phyloP scores from a whole-genome alignment of 2,888 invertebrate genomes.

The Furcula furcula region DNA sequence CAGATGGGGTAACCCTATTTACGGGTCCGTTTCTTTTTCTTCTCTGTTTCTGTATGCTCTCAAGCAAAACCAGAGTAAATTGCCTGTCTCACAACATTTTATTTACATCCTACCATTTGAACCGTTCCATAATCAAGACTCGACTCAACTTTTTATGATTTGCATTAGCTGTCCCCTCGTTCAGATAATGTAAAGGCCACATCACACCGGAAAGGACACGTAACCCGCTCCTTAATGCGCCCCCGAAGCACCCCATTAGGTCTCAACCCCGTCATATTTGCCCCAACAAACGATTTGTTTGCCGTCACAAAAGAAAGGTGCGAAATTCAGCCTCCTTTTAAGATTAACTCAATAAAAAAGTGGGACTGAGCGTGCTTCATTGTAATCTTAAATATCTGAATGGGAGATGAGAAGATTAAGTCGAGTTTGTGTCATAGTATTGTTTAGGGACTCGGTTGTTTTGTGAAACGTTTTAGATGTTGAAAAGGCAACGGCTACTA shows the following conservation, averaged over 20 bases:
- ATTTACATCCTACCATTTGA: no score
- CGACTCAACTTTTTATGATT: constrained; percentile 44
- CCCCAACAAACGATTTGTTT: constrained; percentile 78
- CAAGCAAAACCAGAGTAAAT: no score
- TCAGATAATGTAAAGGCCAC: constrained; percentile 63
- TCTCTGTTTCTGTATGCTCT: no score
- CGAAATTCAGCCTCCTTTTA: constrained; percentile 47
- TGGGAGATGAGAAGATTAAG: constrained; percentile 63
- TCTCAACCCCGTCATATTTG: constrained; percentile 63
- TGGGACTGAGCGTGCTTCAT: constrained; percentile 61
- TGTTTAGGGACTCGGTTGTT: constrained; percentile 52
- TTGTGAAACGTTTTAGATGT: constrained; percentile 66
- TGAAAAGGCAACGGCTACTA: constrained; percentile 57
- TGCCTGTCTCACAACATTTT: no score
- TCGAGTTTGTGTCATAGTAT: constrained; percentile 32
- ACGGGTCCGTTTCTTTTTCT: no score
- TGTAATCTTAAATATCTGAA: constrained; percentile 73
- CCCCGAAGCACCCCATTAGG: constrained; percentile 70
- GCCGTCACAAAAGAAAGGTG: constrained; percentile 77
- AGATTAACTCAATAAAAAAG: constrained; percentile 69
- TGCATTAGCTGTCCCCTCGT: constrained; percentile 58
- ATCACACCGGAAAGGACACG: constrained; percentile 65
- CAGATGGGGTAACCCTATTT: no score
- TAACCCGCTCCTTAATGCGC: constrained; percentile 72
- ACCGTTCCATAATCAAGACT: no score